Base-by-base conservation (phyloP, 2,797 vertebrate species). In the Florisuga fusca region DNA sequence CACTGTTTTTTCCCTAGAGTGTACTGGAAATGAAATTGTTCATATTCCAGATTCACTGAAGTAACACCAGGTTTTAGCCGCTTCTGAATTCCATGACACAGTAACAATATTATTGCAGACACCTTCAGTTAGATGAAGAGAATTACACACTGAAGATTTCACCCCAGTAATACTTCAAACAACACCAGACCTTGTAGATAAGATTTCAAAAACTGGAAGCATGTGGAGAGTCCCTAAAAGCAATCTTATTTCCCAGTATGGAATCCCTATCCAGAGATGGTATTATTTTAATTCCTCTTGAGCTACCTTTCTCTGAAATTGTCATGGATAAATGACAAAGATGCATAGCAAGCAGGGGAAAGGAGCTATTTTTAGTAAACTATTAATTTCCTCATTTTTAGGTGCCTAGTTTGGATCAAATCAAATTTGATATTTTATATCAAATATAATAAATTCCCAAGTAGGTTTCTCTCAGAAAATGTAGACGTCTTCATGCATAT, bases 141-240 rank as follows among this genome's bases (percentile, higher is more conserved):
- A 63, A 59, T 59, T 7, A 12, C 23, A 41, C 9, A 33, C 41
- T 48, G 20, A 73, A 83, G 8, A 6, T 64, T 89, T 73, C 33
- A 84, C 10, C 4, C 25, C 63, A 18, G 15, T 63, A 55, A 25
- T 76, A 46, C n/a, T 10, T 15, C 25, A 92, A 80, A 59, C 27
- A 88, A 61, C 58, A 77, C 4, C 33, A 62, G 23, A 63, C 27
- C 7, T 55, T 59, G 9, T 59, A 64, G 17, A 50, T 53, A 87
- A 33, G 5, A 75, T 62, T 82, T 62, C 50, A 81, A 58, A 89
- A 86, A 46, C 15, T 36, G 21, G 36, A 87, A 91, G 43, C 7
- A 53, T 0, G 0, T 34, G 17, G 3, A 55, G 5, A 74, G 25
- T 61, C 29, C 25, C 21, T 51, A 50, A 76, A 3, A 84, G 5